Evolutionary conservation across 2,113 vertebrate species (phyloP).

Genomic region (Chaenocephalus aceratus): DNA sequence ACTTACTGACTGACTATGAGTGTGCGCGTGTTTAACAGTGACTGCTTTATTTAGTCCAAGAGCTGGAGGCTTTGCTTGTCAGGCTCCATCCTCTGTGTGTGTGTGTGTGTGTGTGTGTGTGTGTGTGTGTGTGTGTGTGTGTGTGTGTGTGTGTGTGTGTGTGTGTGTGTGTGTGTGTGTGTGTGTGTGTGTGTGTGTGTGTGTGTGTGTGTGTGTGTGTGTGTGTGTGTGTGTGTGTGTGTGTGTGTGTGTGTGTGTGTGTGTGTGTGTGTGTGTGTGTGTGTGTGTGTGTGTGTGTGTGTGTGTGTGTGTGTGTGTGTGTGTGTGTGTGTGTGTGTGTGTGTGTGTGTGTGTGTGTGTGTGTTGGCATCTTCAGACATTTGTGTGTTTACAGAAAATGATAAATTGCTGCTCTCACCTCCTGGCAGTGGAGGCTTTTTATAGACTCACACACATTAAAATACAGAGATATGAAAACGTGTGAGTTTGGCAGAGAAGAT

Average conservation of each 20-base stretch:
- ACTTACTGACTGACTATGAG: too few relatives aligned
- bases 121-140: neutral
- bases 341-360: neutral
- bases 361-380: conserved; percentile 4
- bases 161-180: neutral
- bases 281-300: neutral
- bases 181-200: neutral
- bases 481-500: conserved; percentile 43
- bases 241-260: neutral
- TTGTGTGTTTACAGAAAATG: conserved; percentile 37
- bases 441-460: conserved; percentile 25
- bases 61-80: conserved; percentile 20
- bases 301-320: neutral
- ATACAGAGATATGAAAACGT: conserved; percentile 27
- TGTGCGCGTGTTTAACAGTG: neutral
- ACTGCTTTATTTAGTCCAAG: conserved; percentile 45
- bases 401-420: conserved; percentile 48
- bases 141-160: neutral
- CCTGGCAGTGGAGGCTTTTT: conserved; percentile 49
- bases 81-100: neutral
- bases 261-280: neutral
- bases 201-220: neutral
- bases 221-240: neutral
- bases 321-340: neutral
- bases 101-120: neutral